Conservation (phyloP, 2,888 invertebrate species). For the Lasioglossum pauxillum region DNA sequence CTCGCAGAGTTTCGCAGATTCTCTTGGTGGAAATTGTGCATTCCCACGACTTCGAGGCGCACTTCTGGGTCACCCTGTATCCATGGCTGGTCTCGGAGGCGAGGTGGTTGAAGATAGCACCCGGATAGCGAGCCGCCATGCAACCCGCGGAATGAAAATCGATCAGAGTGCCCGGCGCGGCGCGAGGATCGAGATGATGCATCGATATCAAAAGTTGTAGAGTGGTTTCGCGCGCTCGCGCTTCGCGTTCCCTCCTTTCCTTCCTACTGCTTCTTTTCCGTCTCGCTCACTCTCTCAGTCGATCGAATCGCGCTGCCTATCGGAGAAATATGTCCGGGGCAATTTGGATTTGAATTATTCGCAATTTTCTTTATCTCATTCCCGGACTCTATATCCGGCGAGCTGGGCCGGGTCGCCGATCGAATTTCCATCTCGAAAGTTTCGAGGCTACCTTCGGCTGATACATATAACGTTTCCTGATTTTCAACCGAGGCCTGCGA, state of each 20-base stretch:
- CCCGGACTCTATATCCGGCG: conserved; percentile 54
- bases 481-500: conserved; percentile 39
- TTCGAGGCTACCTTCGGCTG: conserved; percentile 38
- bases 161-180: conserved; percentile 81
- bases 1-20: not conserved
- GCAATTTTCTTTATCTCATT: conserved; percentile 81
- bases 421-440: conserved; percentile 68
- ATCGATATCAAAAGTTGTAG: conserved; percentile 84
- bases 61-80: conserved; percentile 75
- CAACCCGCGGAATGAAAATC: conserved; percentile 83
- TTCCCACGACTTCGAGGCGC: conserved; percentile 4
- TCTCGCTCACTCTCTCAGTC: conserved; percentile 38
- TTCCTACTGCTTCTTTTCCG: conserved; percentile 51
- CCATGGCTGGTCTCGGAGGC: conserved; percentile 68
- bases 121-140: conserved; percentile 79
- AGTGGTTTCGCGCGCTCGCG: conserved; percentile 80
- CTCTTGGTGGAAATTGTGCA: not conserved
- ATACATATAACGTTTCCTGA: conserved; percentile 53
- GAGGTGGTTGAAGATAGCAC: conserved; percentile 80
- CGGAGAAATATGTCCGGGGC: conserved; percentile 78
- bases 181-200: conserved; percentile 83
- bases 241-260: conserved; percentile 55
- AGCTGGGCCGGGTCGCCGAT: conserved; percentile 58
- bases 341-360: conserved; percentile 82
- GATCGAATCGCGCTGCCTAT: conserved; percentile 76